A percentile compares a stretch with the other conserved stretches of the same genome.
phyloP scores from a whole-genome alignment of 2,888 invertebrate species.

The Drosophila siamana region DNA sequence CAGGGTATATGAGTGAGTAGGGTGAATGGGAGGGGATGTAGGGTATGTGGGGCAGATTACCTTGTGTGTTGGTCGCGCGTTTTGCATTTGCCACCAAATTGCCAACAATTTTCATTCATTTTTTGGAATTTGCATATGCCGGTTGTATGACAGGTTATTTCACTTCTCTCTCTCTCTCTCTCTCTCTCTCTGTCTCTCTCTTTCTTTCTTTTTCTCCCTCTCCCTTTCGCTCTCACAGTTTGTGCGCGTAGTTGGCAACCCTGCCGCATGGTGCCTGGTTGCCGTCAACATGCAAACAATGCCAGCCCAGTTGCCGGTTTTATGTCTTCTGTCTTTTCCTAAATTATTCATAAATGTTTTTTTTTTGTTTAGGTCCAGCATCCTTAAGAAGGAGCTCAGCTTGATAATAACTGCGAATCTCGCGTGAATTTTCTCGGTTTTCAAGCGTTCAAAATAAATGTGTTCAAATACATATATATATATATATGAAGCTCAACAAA shows the following conservation, averaged over 20 bases:
- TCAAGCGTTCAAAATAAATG: background rate
- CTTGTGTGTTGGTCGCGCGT: slow-evolving; percentile 20
- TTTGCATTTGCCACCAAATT: slow-evolving; percentile 78
- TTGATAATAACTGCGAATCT: slow-evolving; percentile 50
- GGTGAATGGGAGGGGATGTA: background rate
- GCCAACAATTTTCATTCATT: slow-evolving; percentile 81
- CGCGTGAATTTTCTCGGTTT: slow-evolving; percentile 47
- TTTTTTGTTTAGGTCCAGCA: slow-evolving; percentile 17
- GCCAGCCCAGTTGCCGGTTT: slow-evolving; percentile 52
- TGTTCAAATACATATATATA: background rate
- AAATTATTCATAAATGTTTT: slow-evolving; percentile 69
- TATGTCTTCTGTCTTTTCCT: slow-evolving; percentile 49
- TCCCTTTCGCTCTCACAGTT: background rate
- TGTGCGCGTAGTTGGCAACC: slow-evolving; percentile 25
- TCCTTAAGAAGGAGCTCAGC: slow-evolving; percentile 20
- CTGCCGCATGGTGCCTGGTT: slow-evolving; percentile 11
- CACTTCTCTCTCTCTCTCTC: background rate
- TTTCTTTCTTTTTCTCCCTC: background rate
- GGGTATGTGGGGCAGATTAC: background rate
- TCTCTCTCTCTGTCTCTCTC: background rate
- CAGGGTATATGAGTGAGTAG: background rate
- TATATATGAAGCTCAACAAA: background rate
- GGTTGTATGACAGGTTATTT: slow-evolving; percentile 43
- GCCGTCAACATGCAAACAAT: slow-evolving; percentile 50
- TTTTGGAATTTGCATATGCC: slow-evolving; percentile 75